Evolutionary conservation across 2,888 invertebrate species (phyloP).

Genomic region (Mythimna loreyi): DNA sequence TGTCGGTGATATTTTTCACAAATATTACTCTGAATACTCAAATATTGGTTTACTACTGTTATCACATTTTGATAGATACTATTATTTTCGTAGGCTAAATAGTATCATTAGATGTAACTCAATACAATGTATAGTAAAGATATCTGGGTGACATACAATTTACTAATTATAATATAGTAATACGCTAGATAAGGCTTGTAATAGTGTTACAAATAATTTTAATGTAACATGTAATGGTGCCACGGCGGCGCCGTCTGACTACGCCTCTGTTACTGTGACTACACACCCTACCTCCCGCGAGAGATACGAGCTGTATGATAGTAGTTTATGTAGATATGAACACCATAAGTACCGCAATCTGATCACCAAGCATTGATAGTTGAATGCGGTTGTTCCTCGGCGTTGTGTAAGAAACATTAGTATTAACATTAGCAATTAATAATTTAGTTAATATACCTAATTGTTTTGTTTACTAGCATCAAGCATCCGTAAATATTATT

Average conservation of each 20-base stretch:
- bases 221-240: not conserved
- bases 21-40: constrained; percentile 7
- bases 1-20: not conserved
- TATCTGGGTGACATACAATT: not conserved
- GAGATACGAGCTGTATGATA: not conserved
- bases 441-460: too few species aligned
- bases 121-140: not conserved
- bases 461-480: too few species aligned
- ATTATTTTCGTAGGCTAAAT: not conserved
- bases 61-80: too few species aligned
- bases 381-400: not conserved
- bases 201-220: not conserved
- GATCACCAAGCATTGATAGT: not conserved
- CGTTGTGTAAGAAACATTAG: not conserved
- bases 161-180: not conserved
- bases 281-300: not conserved
- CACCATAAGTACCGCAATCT: not conserved
- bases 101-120: not conserved
- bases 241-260: not conserved
- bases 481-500: too few species aligned
- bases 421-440: not conserved
- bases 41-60: not conserved
- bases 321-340: not conserved
- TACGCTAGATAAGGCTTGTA: not conserved
- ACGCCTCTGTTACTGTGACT: not conserved